A percentile compares a stretch with the other conserved stretches of the same genome.
phyloP scores from a whole-genome alignment of 1,140 invertebrate genomes.

The Acromyrmex charruanus region DNA sequence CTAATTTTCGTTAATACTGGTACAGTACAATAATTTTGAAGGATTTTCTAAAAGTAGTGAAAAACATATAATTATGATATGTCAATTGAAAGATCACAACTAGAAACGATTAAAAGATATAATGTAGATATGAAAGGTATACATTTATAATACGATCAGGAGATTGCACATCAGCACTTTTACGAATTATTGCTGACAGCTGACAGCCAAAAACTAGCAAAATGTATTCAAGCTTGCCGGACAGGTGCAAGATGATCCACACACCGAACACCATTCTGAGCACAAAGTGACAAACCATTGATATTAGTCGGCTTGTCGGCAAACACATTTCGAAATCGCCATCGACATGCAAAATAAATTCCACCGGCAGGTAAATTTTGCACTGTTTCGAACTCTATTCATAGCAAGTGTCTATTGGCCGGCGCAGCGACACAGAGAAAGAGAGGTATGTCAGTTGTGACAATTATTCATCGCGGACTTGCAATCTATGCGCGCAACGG shows the following conservation, averaged over 20 bases:
- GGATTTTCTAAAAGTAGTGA: background rate
- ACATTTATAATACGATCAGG: slow-evolving; percentile 21
- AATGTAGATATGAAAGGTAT: background rate
- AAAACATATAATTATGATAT: background rate
- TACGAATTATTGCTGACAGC: slow-evolving; percentile 23
- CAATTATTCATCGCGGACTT: slow-evolving; percentile 41
- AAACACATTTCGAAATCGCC: slow-evolving; percentile 37
- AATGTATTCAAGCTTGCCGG: slow-evolving; percentile 10
- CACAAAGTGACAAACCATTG: slow-evolving; percentile 23
- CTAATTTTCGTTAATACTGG: background rate
- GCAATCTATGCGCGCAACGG: slow-evolving; percentile 1
- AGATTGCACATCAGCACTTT: background rate
- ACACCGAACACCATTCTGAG: background rate
- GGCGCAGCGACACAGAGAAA: background rate
- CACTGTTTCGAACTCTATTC: slow-evolving; percentile 50
- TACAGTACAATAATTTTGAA: background rate
- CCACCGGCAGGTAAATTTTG: background rate
- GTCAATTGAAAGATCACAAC: background rate
- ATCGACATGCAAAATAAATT: slow-evolving; percentile 27
- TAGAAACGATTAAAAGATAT: background rate
- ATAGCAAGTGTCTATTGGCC: slow-evolving; percentile 33
- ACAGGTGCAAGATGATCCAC: slow-evolving; percentile 33
- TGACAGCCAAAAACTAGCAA: background rate
- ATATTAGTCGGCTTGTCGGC: slow-evolving; percentile 33
- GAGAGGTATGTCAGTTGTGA: slow-evolving; percentile 37